Evolutionary conservation across 2,888 invertebrate species (phyloP).

Genomic region (Mesochorus sp.): DNA sequence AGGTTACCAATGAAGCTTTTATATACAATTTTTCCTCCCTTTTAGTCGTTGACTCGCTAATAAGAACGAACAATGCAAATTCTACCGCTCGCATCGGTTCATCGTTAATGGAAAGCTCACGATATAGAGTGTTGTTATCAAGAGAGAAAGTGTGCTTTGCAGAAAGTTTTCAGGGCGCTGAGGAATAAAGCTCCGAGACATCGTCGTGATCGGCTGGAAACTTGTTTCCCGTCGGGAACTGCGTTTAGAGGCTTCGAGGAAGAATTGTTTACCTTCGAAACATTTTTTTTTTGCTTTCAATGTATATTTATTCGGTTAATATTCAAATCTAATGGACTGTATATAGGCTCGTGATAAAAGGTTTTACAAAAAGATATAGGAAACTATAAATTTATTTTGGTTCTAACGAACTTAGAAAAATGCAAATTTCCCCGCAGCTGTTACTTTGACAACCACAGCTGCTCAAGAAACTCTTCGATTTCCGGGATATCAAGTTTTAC

Average conservation of each 20-base stretch:
- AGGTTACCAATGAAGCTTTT: constrained; percentile 3
- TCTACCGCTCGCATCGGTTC: constrained; percentile 11
- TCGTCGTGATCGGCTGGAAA: constrained; percentile 2
- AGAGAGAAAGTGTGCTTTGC: not conserved
- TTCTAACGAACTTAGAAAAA: too few species aligned
- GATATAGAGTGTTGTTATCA: constrained; percentile 16
- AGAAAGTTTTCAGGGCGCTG: not conserved
- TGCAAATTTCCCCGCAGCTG: too few species aligned
- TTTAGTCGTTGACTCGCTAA: constrained; percentile 14
- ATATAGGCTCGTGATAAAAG: too few species aligned
- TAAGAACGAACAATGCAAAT: constrained; percentile 27
- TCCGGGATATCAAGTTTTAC: too few species aligned
- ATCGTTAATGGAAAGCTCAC: constrained; percentile 21
- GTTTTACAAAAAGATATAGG: too few species aligned
- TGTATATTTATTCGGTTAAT: too few species aligned
- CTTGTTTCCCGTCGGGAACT: not conserved
- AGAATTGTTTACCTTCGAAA: not conserved
- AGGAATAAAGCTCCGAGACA: not conserved
- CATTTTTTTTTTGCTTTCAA: not conserved
- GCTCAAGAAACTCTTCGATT: too few species aligned
- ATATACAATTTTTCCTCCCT: constrained; percentile 18
- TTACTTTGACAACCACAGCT: too few species aligned
- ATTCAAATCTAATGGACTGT: too few species aligned
- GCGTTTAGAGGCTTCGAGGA: not conserved
- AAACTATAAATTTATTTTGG: too few species aligned